Percentiles rank a stretch among this genome's conserved stretches.
Evolutionary conservation across 2,888 invertebrate genomes (phyloP).

Genomic region (Amphimallon solstitiale): DNA sequence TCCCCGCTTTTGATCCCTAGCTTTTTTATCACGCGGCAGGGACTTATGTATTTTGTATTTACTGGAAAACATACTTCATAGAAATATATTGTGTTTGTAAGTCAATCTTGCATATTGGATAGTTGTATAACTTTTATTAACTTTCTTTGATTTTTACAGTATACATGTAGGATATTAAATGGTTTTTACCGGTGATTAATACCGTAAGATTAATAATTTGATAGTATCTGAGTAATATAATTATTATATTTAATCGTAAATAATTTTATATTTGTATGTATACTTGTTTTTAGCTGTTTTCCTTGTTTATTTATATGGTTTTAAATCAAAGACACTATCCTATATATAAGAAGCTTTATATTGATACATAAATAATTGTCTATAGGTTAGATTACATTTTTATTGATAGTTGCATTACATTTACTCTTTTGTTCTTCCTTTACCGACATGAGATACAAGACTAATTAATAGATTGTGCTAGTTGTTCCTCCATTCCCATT

Average conservation of each 20-base stretch:
- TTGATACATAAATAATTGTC: not conserved
- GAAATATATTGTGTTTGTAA: constrained; percentile 1
- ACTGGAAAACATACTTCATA: constrained; percentile 11
- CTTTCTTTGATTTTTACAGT: not conserved
- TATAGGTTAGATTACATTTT: not conserved
- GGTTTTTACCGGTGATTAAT: too few species aligned
- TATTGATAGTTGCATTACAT: not conserved
- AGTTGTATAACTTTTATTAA: constrained; percentile 8
- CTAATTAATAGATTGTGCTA: constrained; percentile 32
- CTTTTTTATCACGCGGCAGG: constrained; percentile 39
- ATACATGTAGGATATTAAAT: too few species aligned
- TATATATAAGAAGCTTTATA: constrained; percentile 23
- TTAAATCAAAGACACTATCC: constrained; percentile 2
- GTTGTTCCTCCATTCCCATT: constrained; percentile 30
- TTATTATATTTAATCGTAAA: too few species aligned
- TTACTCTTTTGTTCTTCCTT: constrained; percentile 16
- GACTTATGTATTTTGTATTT: constrained; percentile 36
- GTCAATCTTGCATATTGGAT: constrained; percentile 30
- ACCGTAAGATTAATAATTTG: too few species aligned
- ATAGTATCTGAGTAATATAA: too few species aligned
- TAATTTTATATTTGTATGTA: not conserved
- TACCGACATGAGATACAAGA: constrained; percentile 37
- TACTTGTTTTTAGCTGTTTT: constrained; percentile 3
- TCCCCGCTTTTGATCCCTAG: constrained; percentile 37
- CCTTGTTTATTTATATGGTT: not conserved